Base-by-base conservation (phyloP, 2,113 vertebrate genomes). In the human (Homo sapiens) region DNA sequence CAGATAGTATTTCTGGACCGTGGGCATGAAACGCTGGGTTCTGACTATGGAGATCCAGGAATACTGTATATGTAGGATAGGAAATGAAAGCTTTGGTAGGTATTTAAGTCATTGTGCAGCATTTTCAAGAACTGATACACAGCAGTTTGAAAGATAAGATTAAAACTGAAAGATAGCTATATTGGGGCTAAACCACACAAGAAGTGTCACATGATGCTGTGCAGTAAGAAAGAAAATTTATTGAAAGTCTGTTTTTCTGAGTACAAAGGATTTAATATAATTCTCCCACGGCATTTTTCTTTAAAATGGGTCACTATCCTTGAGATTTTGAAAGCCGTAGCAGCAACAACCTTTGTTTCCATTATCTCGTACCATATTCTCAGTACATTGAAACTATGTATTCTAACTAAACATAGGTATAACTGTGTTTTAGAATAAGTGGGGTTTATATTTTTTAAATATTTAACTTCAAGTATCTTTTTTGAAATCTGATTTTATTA, bases 151-250 rank as follows among this genome's bases (percentile, higher is more conserved):
- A 95, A 96, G 85, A 79, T 55, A 45, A 97, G 92, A 93, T 97
- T 97, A 97, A 98, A 98, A 98, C 96, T 79, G 98, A 97, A 96
- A 97, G 96, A 94, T 20, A 88, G 18, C 59, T 96, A 6, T 55
- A n/a, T 68, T 72, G 59, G 27, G 78, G 61, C 75, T 94, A 97
- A 97, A 96, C 97, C 95, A 97, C 96, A 97, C 35, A 78, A 91
- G 64, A 91, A 73, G 30, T 57, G 13, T 89, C 75, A 88, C 35
- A 16, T 73, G 92, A 81, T 64, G 12, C 25, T 59, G 38, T 73
- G 66, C 11, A 48, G 25, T 68, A 43, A 93, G 79, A 88, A 52
- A 76, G 40, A 96, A 76, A 78, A 45, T 25, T 91, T 90, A 70
- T 76, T 79, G 64, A 72, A 93, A 95, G 78, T 87, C 59, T 93